Percentiles rank a stretch among this genome's conserved stretches.
phyloP scores from a whole-genome alignment of 1,140 invertebrate species.

The Calycopis cecrops region DNA sequence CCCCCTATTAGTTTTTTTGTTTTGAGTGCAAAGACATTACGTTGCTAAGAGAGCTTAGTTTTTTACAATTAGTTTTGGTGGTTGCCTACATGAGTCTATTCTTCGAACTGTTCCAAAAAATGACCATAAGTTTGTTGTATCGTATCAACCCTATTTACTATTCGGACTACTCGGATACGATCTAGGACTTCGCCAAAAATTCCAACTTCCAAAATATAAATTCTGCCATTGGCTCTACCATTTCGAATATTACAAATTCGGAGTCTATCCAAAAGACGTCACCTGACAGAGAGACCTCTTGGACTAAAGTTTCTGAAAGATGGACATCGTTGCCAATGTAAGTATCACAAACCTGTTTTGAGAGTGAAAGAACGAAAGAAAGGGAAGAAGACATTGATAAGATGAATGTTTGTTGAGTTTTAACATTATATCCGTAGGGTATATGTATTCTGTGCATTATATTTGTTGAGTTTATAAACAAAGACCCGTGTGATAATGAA shows the following conservation, averaged over 20 bases:
- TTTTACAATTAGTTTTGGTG: slow-evolving; percentile 56
- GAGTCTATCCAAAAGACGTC: slow-evolving; percentile 64
- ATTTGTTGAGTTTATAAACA: no score
- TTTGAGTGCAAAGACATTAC: slow-evolving; percentile 31
- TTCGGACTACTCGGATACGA: slow-evolving; percentile 79
- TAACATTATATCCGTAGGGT: no score
- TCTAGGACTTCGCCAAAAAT: slow-evolving; percentile 47
- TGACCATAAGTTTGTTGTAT: slow-evolving; percentile 74
- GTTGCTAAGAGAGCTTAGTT: slow-evolving; percentile 19
- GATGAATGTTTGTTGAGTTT: no score
- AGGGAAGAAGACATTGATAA: neutral
- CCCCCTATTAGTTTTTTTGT: slow-evolving; percentile 46
- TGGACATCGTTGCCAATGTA: slow-evolving; percentile 77
- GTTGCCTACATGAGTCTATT: slow-evolving; percentile 60
- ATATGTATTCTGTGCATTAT: no score
- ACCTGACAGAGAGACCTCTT: slow-evolving; percentile 40
- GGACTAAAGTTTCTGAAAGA: slow-evolving; percentile 32
- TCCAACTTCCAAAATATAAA: slow-evolving; percentile 36
- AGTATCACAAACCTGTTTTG: slow-evolving; percentile 38
- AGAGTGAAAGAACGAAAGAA: neutral
- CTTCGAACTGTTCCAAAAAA: slow-evolving; percentile 65
- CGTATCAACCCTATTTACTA: slow-evolving; percentile 79
- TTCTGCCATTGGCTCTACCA: slow-evolving; percentile 65
- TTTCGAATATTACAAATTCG: slow-evolving; percentile 67
- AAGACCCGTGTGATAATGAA: no score